Conservation (phyloP, 2,797 vertebrate species). For the Characodon lateralis region DNA sequence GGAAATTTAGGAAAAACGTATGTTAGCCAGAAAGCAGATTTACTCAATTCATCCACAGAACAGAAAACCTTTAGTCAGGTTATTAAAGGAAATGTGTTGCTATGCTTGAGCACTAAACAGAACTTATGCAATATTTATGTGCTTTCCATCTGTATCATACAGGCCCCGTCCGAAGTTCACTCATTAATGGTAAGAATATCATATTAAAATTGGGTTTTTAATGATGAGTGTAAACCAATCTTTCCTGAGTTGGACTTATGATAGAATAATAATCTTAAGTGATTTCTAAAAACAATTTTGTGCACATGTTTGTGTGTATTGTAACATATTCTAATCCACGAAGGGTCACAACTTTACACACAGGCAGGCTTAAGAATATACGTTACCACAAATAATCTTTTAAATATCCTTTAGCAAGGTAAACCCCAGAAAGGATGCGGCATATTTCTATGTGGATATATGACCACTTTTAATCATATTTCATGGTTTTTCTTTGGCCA, state of each 20-base stretch:
- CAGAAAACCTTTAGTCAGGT: background rate
- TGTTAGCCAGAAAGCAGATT: background rate
- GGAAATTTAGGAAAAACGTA: background rate
- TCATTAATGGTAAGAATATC: background rate
- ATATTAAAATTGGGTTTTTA: background rate
- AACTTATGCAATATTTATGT: background rate
- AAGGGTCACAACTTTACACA: too few relatives aligned
- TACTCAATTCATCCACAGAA: background rate
- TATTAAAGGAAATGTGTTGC: background rate
- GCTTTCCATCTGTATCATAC: background rate
- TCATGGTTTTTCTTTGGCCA: too few relatives aligned
- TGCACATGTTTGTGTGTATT: background rate
- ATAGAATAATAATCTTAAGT: background rate
- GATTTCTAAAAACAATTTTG: background rate
- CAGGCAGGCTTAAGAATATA: too few relatives aligned
- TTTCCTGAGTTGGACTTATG: background rate
- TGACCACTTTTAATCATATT: too few relatives aligned
- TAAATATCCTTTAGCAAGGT: too few relatives aligned
- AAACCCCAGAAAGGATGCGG: too few relatives aligned
- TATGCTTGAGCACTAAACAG: background rate
- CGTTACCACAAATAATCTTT: too few relatives aligned
- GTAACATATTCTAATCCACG: too few relatives aligned
- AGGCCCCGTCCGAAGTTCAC: background rate
- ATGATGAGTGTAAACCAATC: background rate
- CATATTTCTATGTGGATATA: too few relatives aligned